phyloP scores from a whole-genome alignment of 1,140 invertebrate species.

The Oedothorax gibbosus region DNA sequence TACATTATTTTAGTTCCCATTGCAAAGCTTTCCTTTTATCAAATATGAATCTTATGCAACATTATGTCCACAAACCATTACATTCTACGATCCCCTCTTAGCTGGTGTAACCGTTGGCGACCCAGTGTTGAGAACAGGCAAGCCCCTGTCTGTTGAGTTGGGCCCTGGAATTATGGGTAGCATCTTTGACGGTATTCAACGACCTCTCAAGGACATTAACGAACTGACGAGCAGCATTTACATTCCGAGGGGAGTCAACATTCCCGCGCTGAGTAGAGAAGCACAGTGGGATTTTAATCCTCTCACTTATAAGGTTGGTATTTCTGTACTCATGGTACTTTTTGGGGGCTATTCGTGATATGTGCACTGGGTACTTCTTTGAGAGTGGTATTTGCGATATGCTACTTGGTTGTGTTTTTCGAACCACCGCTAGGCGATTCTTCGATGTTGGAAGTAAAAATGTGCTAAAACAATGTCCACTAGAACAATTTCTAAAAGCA shows the following conservation, averaged over 20 bases:
- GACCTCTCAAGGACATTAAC: slow-evolving; percentile 96
- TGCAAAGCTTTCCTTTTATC: no score
- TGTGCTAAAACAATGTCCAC: no score
- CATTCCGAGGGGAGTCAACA: slow-evolving; percentile 98
- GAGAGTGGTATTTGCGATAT: no score
- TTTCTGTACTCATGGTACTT: no score
- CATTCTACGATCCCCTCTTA: slow-evolving; percentile 58
- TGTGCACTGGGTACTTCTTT: no score
- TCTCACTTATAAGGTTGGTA: slow-evolving; percentile 80
- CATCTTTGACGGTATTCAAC: slow-evolving; percentile 99
- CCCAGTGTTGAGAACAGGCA: slow-evolving; percentile 97
- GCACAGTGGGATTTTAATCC: slow-evolving; percentile 95
- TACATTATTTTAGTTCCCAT: no score
- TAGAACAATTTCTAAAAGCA: no score
- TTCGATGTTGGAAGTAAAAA: no score
- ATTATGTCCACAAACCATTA: no score
- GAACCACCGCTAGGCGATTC: no score
- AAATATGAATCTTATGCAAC: no score
- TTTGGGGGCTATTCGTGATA: neutral
- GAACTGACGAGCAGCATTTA: slow-evolving; percentile 96
- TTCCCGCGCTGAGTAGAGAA: slow-evolving; percentile 86
- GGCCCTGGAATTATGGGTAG: slow-evolving; percentile 99
- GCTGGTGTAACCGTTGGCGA: slow-evolving; percentile 99
- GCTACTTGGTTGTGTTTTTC: no score
- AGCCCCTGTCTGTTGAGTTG: slow-evolving; percentile 97